Percentiles rank a stretch among this genome's conserved stretches.
These are phyloP conservation scores for Osedax frankpressi DNA, from an alignment of 2,888 invertebrate species.

Conservation along the genomic window DNA sequence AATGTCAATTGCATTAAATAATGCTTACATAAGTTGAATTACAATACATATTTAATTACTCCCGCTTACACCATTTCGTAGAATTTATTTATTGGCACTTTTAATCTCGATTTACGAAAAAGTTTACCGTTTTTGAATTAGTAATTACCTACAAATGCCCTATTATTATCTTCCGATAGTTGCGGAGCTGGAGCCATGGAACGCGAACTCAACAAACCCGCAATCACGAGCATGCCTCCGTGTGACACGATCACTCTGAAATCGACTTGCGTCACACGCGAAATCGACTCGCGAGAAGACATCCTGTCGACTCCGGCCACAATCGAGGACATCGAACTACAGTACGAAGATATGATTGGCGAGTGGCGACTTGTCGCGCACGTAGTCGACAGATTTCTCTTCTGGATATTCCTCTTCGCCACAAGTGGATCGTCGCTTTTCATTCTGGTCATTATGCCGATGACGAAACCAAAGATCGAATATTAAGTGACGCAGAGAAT, in stretches of 20 bases:
- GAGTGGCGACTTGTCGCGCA: constrained; percentile 45
- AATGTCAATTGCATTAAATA: too few relatives aligned
- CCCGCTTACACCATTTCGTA: too few relatives aligned
- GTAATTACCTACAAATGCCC: too few relatives aligned
- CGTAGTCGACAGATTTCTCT: constrained; percentile 43
- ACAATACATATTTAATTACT: too few relatives aligned
- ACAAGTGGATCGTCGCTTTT: constrained; percentile 38
- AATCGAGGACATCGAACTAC: constrained; percentile 32
- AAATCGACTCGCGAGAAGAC: constrained; percentile 1
- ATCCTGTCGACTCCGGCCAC: neutral
- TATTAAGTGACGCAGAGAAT: neutral
- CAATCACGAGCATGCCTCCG: too few relatives aligned
- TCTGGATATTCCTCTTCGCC: constrained; percentile 42
- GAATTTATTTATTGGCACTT: too few relatives aligned
- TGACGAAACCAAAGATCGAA: constrained; percentile 33
- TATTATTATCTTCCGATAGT: too few relatives aligned
- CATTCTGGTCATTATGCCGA: constrained; percentile 42
- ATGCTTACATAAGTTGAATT: too few relatives aligned
- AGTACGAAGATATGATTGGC: constrained; percentile 39
- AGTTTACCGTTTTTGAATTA: too few relatives aligned
- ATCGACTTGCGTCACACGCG: neutral
- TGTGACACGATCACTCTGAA: neutral
- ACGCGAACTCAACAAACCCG: neutral
- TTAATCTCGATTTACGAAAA: too few relatives aligned
- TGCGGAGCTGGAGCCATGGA: neutral